Percentiles rank a stretch among this genome's conserved stretches.
Evolutionary conservation across 2,797 vertebrate genomes (phyloP).

Genomic region (Xiphorhynchus erythropygius): DNA sequence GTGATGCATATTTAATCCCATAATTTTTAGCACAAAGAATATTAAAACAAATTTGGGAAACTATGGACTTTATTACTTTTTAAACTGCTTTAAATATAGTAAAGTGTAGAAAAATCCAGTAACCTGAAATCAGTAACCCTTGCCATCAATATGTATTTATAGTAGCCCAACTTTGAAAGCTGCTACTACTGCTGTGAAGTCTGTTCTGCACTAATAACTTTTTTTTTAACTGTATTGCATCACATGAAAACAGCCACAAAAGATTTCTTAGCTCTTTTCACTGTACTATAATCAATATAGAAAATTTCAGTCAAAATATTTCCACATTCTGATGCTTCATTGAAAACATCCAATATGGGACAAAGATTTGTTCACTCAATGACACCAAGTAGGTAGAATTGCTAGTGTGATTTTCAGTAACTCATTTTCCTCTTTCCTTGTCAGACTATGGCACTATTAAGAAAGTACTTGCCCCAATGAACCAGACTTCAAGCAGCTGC

Average conservation of each 20-base stretch:
- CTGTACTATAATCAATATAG: background rate
- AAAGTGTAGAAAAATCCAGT: background rate
- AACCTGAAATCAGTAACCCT: background rate
- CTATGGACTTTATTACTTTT: background rate
- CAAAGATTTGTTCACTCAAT: background rate
- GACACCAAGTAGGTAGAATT: background rate
- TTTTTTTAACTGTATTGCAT: background rate
- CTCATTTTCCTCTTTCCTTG: background rate
- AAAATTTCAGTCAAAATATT: background rate
- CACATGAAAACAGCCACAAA: background rate
- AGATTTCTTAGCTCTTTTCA: background rate
- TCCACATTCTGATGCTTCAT: background rate
- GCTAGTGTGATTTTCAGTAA: background rate
- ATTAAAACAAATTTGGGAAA: background rate
- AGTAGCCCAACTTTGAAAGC: background rate
- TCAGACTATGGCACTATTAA: slow-evolving; percentile 95
- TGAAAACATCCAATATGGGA: background rate
- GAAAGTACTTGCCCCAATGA: slow-evolving; percentile 92
- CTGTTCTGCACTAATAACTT: background rate
- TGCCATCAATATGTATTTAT: background rate
- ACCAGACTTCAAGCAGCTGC: slow-evolving; percentile 87
- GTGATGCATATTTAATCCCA: rapidly evolving
- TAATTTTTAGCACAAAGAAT: background rate
- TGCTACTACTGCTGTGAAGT: background rate
- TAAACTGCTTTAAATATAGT: background rate